Base-by-base conservation (phyloP, 2,113 vertebrate genomes). In the Spea bombifrons region DNA sequence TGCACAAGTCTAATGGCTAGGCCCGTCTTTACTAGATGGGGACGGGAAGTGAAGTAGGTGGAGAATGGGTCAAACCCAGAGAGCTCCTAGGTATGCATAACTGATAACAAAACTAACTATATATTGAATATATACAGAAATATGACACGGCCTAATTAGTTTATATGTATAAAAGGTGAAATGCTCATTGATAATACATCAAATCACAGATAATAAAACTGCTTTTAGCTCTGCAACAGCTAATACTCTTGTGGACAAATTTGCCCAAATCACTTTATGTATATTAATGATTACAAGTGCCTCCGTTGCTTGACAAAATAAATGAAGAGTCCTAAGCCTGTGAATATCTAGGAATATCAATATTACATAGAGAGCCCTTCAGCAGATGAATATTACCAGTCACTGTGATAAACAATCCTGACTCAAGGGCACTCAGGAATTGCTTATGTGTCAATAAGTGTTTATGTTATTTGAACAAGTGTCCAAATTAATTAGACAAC, bases 401-500 rank as follows among this genome's bases (percentile, higher is more conserved):
- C 5, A 48, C 66, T 47, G 44, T 46, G 46, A 15, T 47, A 59
- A 59, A 59, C 55, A 59, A 9, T 59, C 55, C 55, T 59, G 55
- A 15, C 45, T 68, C 66, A 48, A 68, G 10, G 15, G 48, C 45
- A 15, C 66, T 68, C 66, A 68, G 45, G 44, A 68, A 9, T 47
- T 45, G 46, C 66, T 68, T 68, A 48, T 48, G 30, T 68, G 66
- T 47, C 66, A 68, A 47, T 15, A 48, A 68, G 66, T 68, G 66
- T 68, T 68, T 68, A 66, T 17, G 43, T 47, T 15, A 45, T 68
- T 47, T 47, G 6, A 15, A 48, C 30, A 68, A 68, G 10, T 68
- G 66, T 68, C 66, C 66, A 68, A 47, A 68, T 68, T 47, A 68
- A 68, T 68, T 68, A 16, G 66, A 15, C 13, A 48, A 68, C 10